Evolutionary conservation across 2,113 vertebrate genomes (phyloP).

Genomic region (Sorex fumeus): DNA sequence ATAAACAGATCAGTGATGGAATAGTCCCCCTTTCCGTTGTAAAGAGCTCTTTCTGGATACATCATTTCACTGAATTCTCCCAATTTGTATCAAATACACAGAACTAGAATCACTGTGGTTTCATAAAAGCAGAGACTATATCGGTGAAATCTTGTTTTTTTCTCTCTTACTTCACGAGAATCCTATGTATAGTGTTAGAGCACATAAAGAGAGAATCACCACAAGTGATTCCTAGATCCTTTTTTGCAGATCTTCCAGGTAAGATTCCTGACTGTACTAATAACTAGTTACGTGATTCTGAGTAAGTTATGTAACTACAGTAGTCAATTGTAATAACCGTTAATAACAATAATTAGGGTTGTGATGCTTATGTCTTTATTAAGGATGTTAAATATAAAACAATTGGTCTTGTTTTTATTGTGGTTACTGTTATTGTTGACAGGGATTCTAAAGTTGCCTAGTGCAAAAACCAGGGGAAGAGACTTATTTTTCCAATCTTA

Average conservation of each 20-base stretch:
- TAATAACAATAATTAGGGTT: neutral
- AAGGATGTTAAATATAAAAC: neutral
- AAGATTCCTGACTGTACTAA: neutral
- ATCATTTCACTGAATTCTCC: neutral
- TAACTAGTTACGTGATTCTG: neutral
- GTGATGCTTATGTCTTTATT: neutral
- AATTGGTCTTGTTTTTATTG: neutral
- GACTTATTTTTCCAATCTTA: neutral
- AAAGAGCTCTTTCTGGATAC: neutral
- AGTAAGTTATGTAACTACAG: neutral
- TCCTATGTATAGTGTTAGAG: neutral
- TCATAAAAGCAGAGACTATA: neutral
- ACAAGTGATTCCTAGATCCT: neutral
- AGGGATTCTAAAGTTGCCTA: neutral
- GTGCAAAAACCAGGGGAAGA: slow-evolving; percentile 5
- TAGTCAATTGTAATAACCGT: neutral
- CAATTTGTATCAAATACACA: neutral
- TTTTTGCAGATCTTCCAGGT: neutral
- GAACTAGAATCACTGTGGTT: neutral
- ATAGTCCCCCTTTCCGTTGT: neutral
- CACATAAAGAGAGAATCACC: neutral
- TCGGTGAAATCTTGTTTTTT: neutral
- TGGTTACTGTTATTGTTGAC: neutral
- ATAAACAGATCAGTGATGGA: neutral
- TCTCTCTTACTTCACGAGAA: slow-evolving; percentile 4